A percentile compares a stretch with the other conserved stretches of the same genome.
Conservation (phyloP, 1,140 invertebrate species). For the Aphis gossypii region DNA sequence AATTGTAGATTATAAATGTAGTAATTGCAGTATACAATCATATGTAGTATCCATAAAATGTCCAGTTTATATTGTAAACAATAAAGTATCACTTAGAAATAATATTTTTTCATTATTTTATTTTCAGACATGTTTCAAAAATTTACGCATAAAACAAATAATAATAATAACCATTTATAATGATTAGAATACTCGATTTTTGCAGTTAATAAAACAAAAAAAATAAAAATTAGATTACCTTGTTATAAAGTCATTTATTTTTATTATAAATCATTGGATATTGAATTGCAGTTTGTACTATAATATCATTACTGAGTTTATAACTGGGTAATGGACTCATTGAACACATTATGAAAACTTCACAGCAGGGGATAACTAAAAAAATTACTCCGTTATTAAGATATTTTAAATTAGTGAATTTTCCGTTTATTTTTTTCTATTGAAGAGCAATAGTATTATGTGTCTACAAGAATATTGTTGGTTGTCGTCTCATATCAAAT, state of each 20-base stretch:
- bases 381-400: neutral
- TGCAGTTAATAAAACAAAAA: neutral
- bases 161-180: neutral
- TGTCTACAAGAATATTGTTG: neutral
- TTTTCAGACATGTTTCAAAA: neutral
- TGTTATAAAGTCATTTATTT: neutral
- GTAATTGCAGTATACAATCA: neutral
- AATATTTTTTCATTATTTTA: neutral
- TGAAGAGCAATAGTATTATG: neutral
- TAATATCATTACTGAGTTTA: neutral
- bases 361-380: neutral
- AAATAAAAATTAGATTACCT: neutral
- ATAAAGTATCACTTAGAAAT: neutral
- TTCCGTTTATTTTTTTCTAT: neutral
- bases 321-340: neutral
- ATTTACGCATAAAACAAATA: neutral
- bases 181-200: neutral
- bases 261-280: neutral
- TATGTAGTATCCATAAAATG: neutral
- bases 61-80: neutral
- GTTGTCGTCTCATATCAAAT: neutral
- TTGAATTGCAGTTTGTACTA: neutral
- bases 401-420: neutral
- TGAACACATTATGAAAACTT: neutral
- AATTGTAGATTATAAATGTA: neutral